Percentiles rank a stretch among this genome's conserved stretches.
Evolutionary conservation across 2,888 invertebrate genomes (phyloP).

Genomic region (Drepanosiphum platanoidis): DNA sequence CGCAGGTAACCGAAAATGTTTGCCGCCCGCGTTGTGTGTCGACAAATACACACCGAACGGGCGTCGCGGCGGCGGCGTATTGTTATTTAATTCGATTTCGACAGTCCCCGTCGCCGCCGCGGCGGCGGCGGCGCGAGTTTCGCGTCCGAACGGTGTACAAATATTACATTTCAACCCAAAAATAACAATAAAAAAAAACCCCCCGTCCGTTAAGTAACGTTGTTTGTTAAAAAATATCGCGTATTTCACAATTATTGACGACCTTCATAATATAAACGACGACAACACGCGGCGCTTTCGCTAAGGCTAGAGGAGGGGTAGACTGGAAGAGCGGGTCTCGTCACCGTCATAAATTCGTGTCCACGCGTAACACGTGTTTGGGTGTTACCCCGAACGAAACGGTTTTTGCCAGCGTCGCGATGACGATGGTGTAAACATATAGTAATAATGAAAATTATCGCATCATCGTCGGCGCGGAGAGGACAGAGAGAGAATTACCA

Average conservation of each 20-base stretch:
- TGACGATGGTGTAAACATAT: not conserved
- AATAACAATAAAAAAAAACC: not conserved
- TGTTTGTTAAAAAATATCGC: not conserved
- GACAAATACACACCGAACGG: not conserved
- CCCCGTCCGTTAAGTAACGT: not conserved
- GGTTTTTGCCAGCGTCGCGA: not conserved
- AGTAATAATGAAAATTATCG: not conserved
- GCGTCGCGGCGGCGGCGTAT: not conserved
- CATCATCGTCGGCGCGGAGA: not conserved
- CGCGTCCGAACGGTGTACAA: not conserved
- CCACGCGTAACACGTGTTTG: not conserved
- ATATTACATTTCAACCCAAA: not conserved
- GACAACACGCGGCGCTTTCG: not conserved
- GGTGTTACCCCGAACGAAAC: not conserved
- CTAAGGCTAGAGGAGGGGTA: not conserved
- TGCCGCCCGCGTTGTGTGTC: too few species aligned
- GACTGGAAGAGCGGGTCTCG: not conserved
- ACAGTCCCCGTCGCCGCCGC: not conserved
- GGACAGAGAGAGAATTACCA: not conserved
- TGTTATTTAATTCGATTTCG: slow-evolving; percentile 41
- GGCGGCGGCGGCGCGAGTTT: not conserved
- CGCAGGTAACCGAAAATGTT: not conserved
- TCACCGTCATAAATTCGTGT: not conserved
- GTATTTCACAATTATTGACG: not conserved
- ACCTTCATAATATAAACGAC: not conserved